These are phyloP conservation scores for Darevskia nairensis DNA, from an alignment of 2,797 vertebrate genomes.

Conservation along the genomic window DNA sequence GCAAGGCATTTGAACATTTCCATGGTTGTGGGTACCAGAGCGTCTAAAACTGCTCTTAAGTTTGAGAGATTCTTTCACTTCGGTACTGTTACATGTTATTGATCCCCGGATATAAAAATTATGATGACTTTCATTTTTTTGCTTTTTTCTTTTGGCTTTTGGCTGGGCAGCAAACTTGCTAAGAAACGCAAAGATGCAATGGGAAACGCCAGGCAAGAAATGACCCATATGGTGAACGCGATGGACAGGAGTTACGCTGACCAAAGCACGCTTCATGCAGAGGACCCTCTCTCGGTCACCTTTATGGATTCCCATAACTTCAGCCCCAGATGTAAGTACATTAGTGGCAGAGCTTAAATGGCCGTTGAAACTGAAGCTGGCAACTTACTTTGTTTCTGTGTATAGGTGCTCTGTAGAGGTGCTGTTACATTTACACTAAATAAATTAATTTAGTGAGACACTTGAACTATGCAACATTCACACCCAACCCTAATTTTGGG, in stretches of 20 bases:
- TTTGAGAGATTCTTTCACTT: constrained; percentile 22
- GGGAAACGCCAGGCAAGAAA: constrained; percentile 95
- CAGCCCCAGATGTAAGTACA: constrained; percentile 95
- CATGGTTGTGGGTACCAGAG: neutral
- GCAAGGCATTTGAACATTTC: neutral
- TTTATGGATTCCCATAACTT: constrained; percentile 99
- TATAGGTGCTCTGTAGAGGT: constrained; percentile 5
- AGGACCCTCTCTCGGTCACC: constrained; percentile 95
- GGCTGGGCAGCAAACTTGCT: constrained; percentile 93
- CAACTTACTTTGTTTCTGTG: neutral
- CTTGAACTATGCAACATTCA: no score
- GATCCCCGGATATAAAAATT: constrained; percentile 53
- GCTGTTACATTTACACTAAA: neutral
- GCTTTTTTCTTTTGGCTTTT: constrained; percentile 58
- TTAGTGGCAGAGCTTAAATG: neutral
- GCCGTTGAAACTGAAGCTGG: neutral
- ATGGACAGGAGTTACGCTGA: constrained; percentile 98
- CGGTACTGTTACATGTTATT: neutral
- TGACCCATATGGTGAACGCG: constrained; percentile 99
- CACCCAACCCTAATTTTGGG: neutral
- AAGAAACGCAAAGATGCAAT: constrained; percentile 98
- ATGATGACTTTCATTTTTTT: constrained; percentile 14
- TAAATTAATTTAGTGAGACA: neutral
- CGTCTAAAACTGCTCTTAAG: constrained; percentile 13
- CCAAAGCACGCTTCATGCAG: constrained; percentile 95